Conservation (phyloP, 1,140 invertebrate genomes). For the Papilio aristodemus region DNA sequence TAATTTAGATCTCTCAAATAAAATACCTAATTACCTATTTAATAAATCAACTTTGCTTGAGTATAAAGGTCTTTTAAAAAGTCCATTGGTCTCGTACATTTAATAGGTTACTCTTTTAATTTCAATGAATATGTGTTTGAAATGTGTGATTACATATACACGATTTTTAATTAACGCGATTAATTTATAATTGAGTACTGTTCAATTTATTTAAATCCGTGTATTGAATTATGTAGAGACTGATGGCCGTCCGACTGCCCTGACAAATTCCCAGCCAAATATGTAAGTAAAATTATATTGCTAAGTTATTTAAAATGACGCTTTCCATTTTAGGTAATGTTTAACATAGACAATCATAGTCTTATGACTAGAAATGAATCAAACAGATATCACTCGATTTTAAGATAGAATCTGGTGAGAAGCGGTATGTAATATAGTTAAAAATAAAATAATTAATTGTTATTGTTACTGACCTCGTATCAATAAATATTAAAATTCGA, state of each 20-base stretch:
- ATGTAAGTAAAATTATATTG: constrained; percentile 36
- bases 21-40: not conserved
- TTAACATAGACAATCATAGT: constrained; percentile 72
- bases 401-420: constrained; percentile 55
- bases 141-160: not conserved
- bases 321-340: constrained; percentile 46
- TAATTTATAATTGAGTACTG: not conserved
- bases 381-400: constrained; percentile 61
- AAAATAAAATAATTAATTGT: constrained; percentile 39
- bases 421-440: constrained; percentile 53
- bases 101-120: not conserved
- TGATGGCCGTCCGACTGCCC: constrained; percentile 33
- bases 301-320: constrained; percentile 41
- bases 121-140: not conserved
- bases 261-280: constrained; percentile 35
- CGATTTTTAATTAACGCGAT: not conserved
- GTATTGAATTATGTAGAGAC: constrained; percentile 15
- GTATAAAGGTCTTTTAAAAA: not conserved
- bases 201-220: not conserved
- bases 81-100: not conserved
- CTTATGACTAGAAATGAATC: constrained; percentile 74
- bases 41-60: not conserved
- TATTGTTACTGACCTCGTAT: constrained; percentile 74
- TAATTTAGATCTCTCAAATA: constrained; percentile 3
- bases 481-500: constrained; percentile 75